These are phyloP conservation scores for Miniopterus natalensis DNA, from an alignment of 2,113 vertebrate genomes.

Conservation along the genomic window DNA sequence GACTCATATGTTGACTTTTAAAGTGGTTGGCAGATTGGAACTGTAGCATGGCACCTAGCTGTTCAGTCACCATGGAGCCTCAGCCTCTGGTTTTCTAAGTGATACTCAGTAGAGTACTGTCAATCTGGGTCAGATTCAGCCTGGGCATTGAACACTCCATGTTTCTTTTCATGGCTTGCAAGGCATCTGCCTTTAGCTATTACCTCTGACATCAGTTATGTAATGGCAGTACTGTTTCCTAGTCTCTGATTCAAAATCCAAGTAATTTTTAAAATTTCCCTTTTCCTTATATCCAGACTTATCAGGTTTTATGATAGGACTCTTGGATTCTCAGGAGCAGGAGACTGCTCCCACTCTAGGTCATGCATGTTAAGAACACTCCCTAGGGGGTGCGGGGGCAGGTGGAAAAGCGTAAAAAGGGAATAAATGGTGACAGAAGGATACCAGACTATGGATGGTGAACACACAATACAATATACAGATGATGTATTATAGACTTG, in stretches of 20 bases:
- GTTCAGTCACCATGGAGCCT: not conserved
- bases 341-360: not conserved
- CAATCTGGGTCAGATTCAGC: not conserved
- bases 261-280: not conserved
- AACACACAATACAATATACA: not conserved
- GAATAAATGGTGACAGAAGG: not conserved
- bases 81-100: slow-evolving; percentile 11
- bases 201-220: not conserved
- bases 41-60: not conserved
- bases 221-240: not conserved
- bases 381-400: not conserved
- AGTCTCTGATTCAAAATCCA: slow-evolving; percentile 17
- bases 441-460: not conserved
- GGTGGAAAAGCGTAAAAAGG: not conserved
- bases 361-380: not conserved
- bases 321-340: not conserved
- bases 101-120: not conserved
- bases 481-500: not conserved
- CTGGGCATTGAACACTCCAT: not conserved
- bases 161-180: slow-evolving; percentile 1
- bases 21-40: not conserved
- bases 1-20: slow-evolving; percentile 44
- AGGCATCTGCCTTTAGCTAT: not conserved
- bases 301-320: not conserved
- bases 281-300: not conserved